phyloP scores from a whole-genome alignment of 1,140 invertebrate species.

The Ooceraea biroi region DNA sequence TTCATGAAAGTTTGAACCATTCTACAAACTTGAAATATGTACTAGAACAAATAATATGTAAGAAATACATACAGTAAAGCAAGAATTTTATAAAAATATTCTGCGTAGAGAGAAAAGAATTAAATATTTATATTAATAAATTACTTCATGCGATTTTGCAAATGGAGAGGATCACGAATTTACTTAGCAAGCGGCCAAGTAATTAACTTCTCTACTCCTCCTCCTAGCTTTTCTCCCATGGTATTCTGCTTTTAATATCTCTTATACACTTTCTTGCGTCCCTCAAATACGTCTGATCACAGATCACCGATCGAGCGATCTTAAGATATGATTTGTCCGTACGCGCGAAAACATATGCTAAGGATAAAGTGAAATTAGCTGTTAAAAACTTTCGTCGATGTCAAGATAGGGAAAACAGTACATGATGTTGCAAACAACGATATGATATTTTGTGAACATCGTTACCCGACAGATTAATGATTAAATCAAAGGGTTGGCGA shows the following conservation, averaged over 20 bases:
- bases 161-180: constrained; percentile 44
- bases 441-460: constrained; percentile 22
- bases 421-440: constrained; percentile 25
- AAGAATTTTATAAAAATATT: neutral
- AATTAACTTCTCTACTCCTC: constrained; percentile 5
- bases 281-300: constrained; percentile 13
- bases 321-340: constrained; percentile 53
- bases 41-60: too few relatives aligned
- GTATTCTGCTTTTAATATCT: constrained; percentile 18
- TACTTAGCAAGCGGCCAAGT: constrained; percentile 8
- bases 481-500: constrained; percentile 26
- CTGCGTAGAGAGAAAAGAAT: neutral
- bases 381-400: neutral
- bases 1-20: neutral
- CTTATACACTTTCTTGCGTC: constrained; percentile 29
- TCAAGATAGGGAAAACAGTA: constrained; percentile 43
- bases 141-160: neutral
- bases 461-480: constrained; percentile 12
- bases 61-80: neutral
- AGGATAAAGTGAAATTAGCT: constrained; percentile 29
- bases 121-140: neutral
- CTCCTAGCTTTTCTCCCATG: neutral
- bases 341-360: constrained; percentile 39
- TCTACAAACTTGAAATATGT: neutral
- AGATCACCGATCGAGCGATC: constrained; percentile 1